Evolutionary conservation across 1,140 invertebrate genomes (phyloP).

Genomic region (Aphaenogaster rudis): DNA sequence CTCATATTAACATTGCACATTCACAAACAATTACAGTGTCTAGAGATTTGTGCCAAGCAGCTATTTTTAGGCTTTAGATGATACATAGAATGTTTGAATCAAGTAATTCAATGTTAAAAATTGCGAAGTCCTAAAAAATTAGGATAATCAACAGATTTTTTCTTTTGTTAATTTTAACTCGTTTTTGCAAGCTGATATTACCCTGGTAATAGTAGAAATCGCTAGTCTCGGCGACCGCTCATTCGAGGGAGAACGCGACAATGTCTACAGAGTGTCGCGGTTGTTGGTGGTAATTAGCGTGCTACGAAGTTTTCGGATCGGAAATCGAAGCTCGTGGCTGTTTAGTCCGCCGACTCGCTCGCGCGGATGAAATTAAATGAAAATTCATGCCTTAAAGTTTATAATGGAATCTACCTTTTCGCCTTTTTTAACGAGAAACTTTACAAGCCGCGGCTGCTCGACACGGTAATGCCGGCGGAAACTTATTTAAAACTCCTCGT

Average conservation of each 20-base stretch:
- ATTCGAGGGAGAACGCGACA: conserved; percentile 7
- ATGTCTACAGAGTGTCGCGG: conserved; percentile 21
- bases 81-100: not conserved
- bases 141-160: not conserved
- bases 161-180: not conserved
- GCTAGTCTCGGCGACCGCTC: not conserved
- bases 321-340: conserved; percentile 51
- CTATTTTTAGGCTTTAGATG: not conserved
- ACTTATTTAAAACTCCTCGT: conserved; percentile 61
- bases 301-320: conserved; percentile 48
- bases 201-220: not conserved
- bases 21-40: not conserved
- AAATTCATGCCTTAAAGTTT: conserved; percentile 65
- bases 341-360: conserved; percentile 17
- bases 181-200: not conserved
- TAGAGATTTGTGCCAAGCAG: not conserved
- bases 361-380: conserved; percentile 58
- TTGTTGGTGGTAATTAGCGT: conserved; percentile 41
- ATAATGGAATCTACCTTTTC: conserved; percentile 60
- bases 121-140: not conserved
- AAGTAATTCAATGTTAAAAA: not conserved
- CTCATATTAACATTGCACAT: not conserved
- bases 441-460: conserved; percentile 53
- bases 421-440: conserved; percentile 60
- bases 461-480: conserved; percentile 58